Conservation (phyloP, 2,888 invertebrate species). For the Corythucha ciliata region DNA sequence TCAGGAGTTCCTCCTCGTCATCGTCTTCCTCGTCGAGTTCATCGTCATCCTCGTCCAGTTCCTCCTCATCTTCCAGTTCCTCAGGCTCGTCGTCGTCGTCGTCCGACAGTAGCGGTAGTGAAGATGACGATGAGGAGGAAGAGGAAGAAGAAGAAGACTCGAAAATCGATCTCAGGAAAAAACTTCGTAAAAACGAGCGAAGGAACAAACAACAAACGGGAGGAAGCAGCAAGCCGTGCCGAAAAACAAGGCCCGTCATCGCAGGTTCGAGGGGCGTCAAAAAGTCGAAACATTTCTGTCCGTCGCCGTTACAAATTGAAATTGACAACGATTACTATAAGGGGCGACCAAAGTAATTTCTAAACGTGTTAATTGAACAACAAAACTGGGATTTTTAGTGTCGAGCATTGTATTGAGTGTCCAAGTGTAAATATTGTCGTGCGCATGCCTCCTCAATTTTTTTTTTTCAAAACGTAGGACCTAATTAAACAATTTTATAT, state of each 20-base stretch:
- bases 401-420: too few species aligned
- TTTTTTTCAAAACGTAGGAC: background rate
- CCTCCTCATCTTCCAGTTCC: slow-evolving; percentile 14
- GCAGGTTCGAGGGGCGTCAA: slow-evolving; percentile 10
- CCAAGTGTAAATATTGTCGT: too few species aligned
- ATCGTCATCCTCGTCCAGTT: slow-evolving; percentile 13
- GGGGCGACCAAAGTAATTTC: background rate
- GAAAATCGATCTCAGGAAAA: slow-evolving; percentile 14
- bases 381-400: too few species aligned
- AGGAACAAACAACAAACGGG: too few species aligned
- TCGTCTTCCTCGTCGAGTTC: slow-evolving; percentile 16
- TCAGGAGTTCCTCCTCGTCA: slow-evolving; percentile 13
- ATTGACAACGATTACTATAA: slow-evolving; percentile 32
- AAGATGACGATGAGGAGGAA: slow-evolving; percentile 32
- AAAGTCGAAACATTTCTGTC: slow-evolving; percentile 19
- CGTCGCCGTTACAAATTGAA: slow-evolving; percentile 30
- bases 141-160: too few species aligned
- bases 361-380: background rate
- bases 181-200: slow-evolving; percentile 13
- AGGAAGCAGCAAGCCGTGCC: slow-evolving; percentile 7
- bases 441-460: too few species aligned
- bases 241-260: slow-evolving; percentile 16
- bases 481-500: background rate
- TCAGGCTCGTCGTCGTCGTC: slow-evolving; percentile 18
- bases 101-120: slow-evolving; percentile 36